phyloP scores from a whole-genome alignment of 2,113 vertebrate genomes.

The Tringa solitaria region DNA sequence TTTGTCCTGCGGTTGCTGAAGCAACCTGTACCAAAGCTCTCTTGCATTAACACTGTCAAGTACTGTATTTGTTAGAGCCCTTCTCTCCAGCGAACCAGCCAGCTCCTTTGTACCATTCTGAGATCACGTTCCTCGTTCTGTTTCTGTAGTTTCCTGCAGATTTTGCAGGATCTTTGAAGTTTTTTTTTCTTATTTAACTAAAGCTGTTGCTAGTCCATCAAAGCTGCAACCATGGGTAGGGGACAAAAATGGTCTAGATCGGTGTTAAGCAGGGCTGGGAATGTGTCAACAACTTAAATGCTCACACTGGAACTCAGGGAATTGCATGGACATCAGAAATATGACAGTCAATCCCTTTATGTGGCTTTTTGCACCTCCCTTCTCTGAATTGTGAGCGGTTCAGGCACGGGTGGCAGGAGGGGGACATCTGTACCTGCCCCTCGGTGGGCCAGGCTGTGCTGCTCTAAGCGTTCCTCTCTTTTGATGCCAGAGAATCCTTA shows the following conservation, averaged over 20 bases:
- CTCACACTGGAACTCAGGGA: not conserved
- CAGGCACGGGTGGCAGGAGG: not conserved
- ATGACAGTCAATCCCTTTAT: not conserved
- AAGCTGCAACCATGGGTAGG: not conserved
- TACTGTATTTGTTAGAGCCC: not conserved
- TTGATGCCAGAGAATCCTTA: not conserved
- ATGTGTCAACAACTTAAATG: not conserved
- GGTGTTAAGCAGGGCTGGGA: not conserved
- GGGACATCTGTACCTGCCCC: not conserved
- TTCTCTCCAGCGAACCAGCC: not conserved
- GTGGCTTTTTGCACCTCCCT: not conserved
- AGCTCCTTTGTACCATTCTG: not conserved
- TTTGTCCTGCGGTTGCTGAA: conserved; percentile 51
- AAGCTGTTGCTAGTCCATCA: not conserved
- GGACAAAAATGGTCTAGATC: not conserved
- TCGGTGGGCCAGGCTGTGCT: not conserved
- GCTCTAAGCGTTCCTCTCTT: not conserved
- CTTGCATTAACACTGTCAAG: not conserved
- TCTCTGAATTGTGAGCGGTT: not conserved
- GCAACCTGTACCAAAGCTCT: not conserved
- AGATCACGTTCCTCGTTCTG: not conserved
- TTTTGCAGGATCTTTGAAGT: not conserved
- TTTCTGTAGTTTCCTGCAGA: not conserved
- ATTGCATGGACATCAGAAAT: not conserved
- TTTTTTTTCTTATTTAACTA: not conserved